Base-by-base conservation (phyloP, 2,888 invertebrate genomes). In the Leptogaster cylindrica region DNA sequence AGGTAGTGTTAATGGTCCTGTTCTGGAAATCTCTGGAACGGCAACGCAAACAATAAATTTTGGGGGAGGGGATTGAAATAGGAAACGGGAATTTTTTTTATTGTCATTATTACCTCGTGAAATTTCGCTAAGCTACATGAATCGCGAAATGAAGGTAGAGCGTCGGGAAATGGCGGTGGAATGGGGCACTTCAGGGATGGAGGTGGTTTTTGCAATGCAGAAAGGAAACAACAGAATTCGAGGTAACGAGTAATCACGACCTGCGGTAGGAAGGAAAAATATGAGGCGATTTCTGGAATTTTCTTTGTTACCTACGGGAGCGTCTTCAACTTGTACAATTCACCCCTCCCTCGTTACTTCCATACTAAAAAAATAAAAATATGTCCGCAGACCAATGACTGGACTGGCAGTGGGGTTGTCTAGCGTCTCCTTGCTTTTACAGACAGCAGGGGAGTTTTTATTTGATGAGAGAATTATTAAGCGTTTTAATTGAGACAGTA, bases 1-100 rank as follows among this genome's bases (percentile, higher is more conserved):
- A 61, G 61, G 61, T 44, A 61, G 61, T 61, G 61, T 61, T 61
- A 61, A 61, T 61, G 61, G 61, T 61, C 61, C 61, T 61, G 61
- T 61, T 61, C 44, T 61, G 61, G 61, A 61, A 61, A 44, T 61
- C 61, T 61, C 12, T 44, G 61, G 44, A 61, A 61, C 44, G 61
- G 44, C 44, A 61, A 44, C 61, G 61, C 18, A 61, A 61, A 61
- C 61, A 61, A 61, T 61, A 61, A 61, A 61, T 61, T 61, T 44
- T 41, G 28, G 61, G 44, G 61, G 18, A 14, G 16, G 46, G 16
- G 25, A 46, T 46, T 23, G 41, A 25, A 44, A 61, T 25, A 28
- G 16, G 61, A 44, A 48, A 48, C 23, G 25, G 44, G 31, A 44
- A 41, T 61, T 28, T 44, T 55, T 58, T 31, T 55, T 61, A 61